Base-by-base conservation (phyloP, 2,113 vertebrate species). In the Murina feae region DNA sequence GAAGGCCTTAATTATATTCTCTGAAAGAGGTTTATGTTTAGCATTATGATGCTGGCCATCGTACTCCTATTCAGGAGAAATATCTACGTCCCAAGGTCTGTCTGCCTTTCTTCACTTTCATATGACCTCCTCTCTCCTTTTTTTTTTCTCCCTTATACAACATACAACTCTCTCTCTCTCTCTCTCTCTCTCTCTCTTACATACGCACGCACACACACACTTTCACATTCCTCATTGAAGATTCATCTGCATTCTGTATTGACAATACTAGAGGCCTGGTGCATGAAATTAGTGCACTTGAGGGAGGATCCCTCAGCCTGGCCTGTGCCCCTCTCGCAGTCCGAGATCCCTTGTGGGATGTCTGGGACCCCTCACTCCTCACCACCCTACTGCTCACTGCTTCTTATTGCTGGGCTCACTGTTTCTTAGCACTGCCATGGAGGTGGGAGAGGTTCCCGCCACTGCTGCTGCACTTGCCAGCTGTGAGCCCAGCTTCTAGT, bases 21-120 rank as follows among this genome's bases (percentile, higher is more conserved):
- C 37, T 76, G 28, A 90, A 93, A 86, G 32, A 85, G 35, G 16
- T 60, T 95, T 65, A 53, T 81, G 11, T 92, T 94, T 89, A 58
- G 3, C 78, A 12, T 85, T 95, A 20, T 65, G 12, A 65, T 49
- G 37, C 30, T 88, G 23, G 66, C 37, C 35, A 72, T 87, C 47
- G 4, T 53, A 75, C 21, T 91, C 25, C 69, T 65, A 87, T n/a
- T n/a, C 28, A 39, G n/a, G 44, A 80, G 53, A 81, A 90, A 90
- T 72, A 71, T 4, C 16, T 55, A 23, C 25, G 71, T 81, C 39
- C 35, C 60, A 68, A 16, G 3, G 20, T 60, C 60, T 91, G 9
- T 71, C 87, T 94, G 42, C n/a, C 47, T 87, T 94, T 91, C 53
- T 58, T 32, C 3, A 79, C 63, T 44, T 89, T 5, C 21, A 30